These are phyloP conservation scores for Catharus fuscescens DNA, from an alignment of 2,113 vertebrate genomes.

Conservation along the genomic window DNA sequence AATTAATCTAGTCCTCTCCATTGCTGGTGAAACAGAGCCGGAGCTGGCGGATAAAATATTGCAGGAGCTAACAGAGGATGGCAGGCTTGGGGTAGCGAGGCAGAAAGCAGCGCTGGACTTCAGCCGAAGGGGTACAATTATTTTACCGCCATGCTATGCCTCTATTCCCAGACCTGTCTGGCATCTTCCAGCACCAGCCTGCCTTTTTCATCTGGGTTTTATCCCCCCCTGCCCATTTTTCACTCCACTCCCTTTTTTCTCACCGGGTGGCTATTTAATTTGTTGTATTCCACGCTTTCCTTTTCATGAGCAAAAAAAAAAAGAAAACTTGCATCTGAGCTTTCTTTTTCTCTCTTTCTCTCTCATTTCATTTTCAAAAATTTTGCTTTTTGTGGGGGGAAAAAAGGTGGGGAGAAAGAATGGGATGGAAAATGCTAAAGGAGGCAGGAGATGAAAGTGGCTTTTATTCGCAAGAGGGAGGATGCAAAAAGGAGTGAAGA, in stretches of 20 bases:
- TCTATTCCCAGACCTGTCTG: slow-evolving; percentile 45
- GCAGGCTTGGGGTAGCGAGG: slow-evolving; percentile 32
- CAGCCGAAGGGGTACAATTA: slow-evolving; percentile 55
- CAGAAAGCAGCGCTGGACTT: slow-evolving; percentile 29
- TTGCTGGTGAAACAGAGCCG: background rate
- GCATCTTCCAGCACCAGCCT: background rate
- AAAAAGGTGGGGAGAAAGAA: background rate
- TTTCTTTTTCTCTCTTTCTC: background rate
- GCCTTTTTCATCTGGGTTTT: slow-evolving; percentile 54
- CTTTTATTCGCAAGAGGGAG: background rate
- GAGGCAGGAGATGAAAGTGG: slow-evolving; percentile 27
- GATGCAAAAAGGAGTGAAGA: background rate
- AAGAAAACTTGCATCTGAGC: background rate
- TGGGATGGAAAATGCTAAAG: background rate
- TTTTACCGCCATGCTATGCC: slow-evolving; percentile 47
- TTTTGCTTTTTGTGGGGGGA: background rate
- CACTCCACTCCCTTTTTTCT: slow-evolving; percentile 34
- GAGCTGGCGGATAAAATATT: slow-evolving; percentile 36
- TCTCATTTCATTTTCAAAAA: slow-evolving; percentile 28
- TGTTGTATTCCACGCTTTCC: slow-evolving; percentile 31
- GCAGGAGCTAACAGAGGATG: slow-evolving; percentile 43
- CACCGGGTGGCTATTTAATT: slow-evolving; percentile 59
- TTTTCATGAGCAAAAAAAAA: slow-evolving; percentile 35
- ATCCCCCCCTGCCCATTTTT: background rate
- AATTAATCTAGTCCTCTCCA: slow-evolving; percentile 68